phyloP scores from a whole-genome alignment of 1,140 invertebrate genomes.

The Bombus superbus region DNA sequence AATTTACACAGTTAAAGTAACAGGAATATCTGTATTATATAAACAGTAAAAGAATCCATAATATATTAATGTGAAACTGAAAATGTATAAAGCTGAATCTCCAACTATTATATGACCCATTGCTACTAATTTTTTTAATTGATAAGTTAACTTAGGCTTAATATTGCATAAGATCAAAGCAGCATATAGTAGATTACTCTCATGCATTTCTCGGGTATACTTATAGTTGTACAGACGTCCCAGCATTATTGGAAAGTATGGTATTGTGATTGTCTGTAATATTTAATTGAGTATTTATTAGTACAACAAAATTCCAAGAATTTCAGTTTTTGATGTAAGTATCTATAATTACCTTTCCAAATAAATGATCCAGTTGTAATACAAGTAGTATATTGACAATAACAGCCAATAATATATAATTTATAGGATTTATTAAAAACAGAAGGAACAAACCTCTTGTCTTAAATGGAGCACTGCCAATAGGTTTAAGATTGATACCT shows the following conservation, averaged over 20 bases:
- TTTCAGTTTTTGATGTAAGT: constrained; percentile 17
- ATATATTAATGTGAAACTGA: constrained; percentile 63
- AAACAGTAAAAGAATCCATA: constrained; percentile 37
- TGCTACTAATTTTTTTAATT: constrained; percentile 38
- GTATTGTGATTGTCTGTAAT: constrained; percentile 54
- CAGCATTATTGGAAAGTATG: constrained; percentile 51
- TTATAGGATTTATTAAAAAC: constrained; percentile 59
- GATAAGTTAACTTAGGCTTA: constrained; percentile 44
- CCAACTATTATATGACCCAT: constrained; percentile 37
- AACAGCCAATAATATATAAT: constrained; percentile 65
- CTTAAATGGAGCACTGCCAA: neutral
- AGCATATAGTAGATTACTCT: constrained; percentile 51
- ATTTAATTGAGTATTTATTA: constrained; percentile 16
- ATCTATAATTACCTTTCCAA: constrained; percentile 69
- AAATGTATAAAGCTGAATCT: constrained; percentile 67
- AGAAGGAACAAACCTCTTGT: neutral
- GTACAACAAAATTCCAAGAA: neutral
- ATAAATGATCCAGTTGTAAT: constrained; percentile 64
- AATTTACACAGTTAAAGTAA: neutral
- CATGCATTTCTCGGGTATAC: constrained; percentile 26
- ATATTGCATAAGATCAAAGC: constrained; percentile 68
- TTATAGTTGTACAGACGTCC: constrained; percentile 44
- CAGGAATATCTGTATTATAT: neutral
- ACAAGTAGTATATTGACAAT: constrained; percentile 71
- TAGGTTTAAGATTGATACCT: neutral